Conservation (phyloP, 1,140 invertebrate genomes). For the Metopolophium dirhodum region DNA sequence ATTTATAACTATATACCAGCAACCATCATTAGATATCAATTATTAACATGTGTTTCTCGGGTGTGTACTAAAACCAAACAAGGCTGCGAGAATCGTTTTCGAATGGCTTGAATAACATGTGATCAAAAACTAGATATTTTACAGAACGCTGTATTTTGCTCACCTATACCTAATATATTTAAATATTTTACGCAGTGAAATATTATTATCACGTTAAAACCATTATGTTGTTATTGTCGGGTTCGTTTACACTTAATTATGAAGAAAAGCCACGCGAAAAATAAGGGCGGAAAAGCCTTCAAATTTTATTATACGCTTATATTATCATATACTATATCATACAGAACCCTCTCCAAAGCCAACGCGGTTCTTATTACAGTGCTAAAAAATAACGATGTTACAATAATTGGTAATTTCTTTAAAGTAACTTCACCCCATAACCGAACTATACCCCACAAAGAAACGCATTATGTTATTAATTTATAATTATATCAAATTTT, state of each 20-base stretch:
- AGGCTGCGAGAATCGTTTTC: too few species aligned
- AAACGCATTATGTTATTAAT: slow-evolving; percentile 20
- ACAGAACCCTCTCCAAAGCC: neutral
- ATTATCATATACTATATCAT: neutral
- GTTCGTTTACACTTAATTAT: neutral
- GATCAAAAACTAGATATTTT: too few species aligned
- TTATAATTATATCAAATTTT: neutral
- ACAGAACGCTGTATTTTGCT: too few species aligned
- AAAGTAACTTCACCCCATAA: neutral
- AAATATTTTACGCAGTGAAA: neutral
- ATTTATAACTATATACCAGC: too few species aligned
- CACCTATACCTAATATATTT: neutral
- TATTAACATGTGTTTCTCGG: too few species aligned
- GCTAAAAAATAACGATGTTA: neutral
- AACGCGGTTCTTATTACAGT: neutral
- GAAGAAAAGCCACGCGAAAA: neutral
- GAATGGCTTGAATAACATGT: too few species aligned
- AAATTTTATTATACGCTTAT: neutral
- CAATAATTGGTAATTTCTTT: neutral
- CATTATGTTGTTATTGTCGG: neutral
- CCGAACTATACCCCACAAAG: neutral
- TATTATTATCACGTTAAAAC: neutral
- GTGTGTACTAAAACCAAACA: too few species aligned
- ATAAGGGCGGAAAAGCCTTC: neutral
- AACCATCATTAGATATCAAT: too few species aligned